phyloP scores from a whole-genome alignment of 2,797 vertebrate genomes.

The Paedocypris micromegethes region DNA sequence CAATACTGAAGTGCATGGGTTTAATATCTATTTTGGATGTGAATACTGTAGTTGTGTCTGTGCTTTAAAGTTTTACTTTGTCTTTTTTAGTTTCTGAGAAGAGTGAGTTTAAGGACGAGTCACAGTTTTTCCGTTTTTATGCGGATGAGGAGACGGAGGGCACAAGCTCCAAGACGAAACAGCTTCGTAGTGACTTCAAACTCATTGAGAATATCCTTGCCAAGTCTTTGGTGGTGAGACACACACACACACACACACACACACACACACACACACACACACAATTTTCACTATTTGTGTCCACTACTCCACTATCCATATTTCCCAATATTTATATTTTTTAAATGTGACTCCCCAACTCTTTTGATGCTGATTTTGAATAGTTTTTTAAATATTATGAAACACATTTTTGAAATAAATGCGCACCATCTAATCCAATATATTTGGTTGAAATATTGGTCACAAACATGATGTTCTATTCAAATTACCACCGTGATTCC shows the following conservation, averaged over 20 bases:
- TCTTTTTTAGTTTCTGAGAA: slow-evolving; percentile 83
- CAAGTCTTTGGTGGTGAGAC: slow-evolving; percentile 88
- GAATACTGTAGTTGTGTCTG: not conserved
- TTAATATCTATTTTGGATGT: not conserved
- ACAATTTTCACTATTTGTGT: not conserved
- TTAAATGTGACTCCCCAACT: too few relatives aligned
- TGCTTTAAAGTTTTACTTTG: too few relatives aligned
- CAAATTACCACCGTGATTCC: too few relatives aligned
- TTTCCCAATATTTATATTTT: too few relatives aligned
- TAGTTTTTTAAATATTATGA: too few relatives aligned
- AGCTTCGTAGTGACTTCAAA: slow-evolving; percentile 92
- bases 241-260: not conserved
- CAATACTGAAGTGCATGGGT: not conserved
- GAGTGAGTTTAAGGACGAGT: slow-evolving; percentile 97
- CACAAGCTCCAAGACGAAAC: slow-evolving; percentile 87
- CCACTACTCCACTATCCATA: too few relatives aligned
- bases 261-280: slow-evolving; percentile 2
- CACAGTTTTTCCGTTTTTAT: slow-evolving; percentile 96
- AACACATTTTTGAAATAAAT: too few relatives aligned
- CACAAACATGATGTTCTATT: too few relatives aligned
- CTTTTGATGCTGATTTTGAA: too few relatives aligned
- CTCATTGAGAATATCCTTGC: slow-evolving; percentile 94
- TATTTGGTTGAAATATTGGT: too few relatives aligned
- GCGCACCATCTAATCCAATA: too few relatives aligned
- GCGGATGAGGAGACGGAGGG: slow-evolving; percentile 97